Conservation (phyloP, 2,888 invertebrate species). For the Calephelis perditalis region DNA sequence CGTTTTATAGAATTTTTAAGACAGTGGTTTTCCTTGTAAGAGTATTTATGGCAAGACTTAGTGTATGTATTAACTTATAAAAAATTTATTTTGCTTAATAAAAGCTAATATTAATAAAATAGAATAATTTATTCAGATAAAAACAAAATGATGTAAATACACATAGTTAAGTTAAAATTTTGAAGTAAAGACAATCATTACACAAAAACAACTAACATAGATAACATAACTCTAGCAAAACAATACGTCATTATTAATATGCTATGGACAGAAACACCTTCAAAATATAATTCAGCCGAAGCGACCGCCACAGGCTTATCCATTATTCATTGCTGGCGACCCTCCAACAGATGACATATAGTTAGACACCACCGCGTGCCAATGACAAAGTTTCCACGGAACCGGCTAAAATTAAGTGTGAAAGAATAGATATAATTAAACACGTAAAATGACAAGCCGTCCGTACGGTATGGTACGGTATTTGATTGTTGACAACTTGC, state of each 20-base stretch:
- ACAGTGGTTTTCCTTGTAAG: no score
- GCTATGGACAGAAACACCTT: conserved; percentile 1
- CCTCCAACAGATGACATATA: conserved; percentile 8
- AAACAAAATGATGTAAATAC: no score
- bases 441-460: background rate
- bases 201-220: no score
- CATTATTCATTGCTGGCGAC: conserved; percentile 10
- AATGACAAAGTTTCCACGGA: conserved; percentile 10
- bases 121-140: no score
- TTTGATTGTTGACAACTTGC: conserved; percentile 9
- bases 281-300: conserved; percentile 7
- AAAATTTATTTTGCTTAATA: no score
- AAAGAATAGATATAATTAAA: conserved; percentile 13
- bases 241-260: background rate
- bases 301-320: conserved; percentile 7
- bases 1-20: no score
- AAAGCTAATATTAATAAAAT: no score
- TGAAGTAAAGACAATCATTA: no score
- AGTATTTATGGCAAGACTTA: no score
- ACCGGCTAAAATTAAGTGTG: conserved; percentile 12
- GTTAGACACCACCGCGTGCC: conserved; percentile 11
- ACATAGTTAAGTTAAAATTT: no score
- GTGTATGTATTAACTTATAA: no score
- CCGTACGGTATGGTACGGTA: background rate
- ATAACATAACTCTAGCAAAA: no score